Conservation (phyloP, 1,140 invertebrate genomes). For the Chironomus striatipennis region DNA sequence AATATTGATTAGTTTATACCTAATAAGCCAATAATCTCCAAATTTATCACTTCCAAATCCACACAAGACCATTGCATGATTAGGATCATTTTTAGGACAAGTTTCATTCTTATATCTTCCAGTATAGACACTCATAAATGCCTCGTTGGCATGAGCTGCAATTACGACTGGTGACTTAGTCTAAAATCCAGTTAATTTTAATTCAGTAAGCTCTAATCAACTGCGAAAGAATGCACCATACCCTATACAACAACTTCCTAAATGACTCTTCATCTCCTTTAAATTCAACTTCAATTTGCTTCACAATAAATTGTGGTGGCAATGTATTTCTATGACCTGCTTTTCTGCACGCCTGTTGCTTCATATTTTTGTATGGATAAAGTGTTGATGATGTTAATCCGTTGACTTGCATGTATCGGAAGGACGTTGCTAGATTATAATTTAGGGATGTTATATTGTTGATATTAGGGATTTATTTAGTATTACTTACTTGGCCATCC, state of each 20-base stretch:
- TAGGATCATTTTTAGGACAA: background rate
- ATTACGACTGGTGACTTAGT: background rate
- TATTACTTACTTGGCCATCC: background rate
- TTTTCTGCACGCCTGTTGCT: background rate
- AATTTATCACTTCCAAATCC: background rate
- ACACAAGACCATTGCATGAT: background rate
- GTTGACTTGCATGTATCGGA: slow-evolving; percentile 1
- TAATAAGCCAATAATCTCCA: background rate
- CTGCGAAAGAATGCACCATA: too few species aligned
- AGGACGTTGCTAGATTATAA: background rate
- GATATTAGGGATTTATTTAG: too few species aligned
- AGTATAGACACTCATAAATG: background rate
- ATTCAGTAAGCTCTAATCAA: too few species aligned
- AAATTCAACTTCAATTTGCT: background rate
- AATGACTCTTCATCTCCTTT: background rate
- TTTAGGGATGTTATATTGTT: too few species aligned
- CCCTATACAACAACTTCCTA: background rate
- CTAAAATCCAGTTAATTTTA: too few species aligned
- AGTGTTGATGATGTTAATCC: background rate
- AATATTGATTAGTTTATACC: background rate
- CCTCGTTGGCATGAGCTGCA: background rate
- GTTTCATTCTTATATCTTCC: background rate
- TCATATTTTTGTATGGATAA: background rate
- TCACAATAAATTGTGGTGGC: background rate
- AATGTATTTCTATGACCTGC: background rate